phyloP scores from a whole-genome alignment of 2,113 vertebrate genomes.

The Garra rufa region DNA sequence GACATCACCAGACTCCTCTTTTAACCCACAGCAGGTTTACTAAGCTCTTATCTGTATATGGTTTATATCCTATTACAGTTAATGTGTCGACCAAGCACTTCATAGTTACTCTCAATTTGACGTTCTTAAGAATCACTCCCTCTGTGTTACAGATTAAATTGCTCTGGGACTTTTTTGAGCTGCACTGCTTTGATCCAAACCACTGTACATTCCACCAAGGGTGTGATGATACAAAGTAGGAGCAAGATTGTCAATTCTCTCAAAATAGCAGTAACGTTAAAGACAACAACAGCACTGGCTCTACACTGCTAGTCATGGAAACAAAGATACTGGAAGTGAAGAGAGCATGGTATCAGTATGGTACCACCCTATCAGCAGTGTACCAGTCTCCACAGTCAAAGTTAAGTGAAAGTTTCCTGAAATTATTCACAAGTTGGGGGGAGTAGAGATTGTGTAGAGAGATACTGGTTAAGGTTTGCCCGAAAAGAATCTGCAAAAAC shows the following conservation, averaged over 20 bases:
- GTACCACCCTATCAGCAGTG: neutral
- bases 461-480: constrained; percentile 15
- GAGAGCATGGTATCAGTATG: neutral
- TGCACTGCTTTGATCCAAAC: constrained; percentile 7
- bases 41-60: neutral
- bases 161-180: neutral
- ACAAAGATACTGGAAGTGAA: neutral
- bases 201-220: constrained; percentile 13
- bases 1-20: constrained; percentile 25
- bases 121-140: neutral
- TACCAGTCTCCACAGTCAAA: neutral
- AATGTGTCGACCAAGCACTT: constrained; percentile 23
- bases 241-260: neutral
- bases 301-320: neutral
- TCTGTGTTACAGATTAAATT: constrained; percentile 1
- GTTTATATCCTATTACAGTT: neutral
- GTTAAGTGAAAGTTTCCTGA: neutral
- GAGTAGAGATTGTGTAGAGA: neutral
- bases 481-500: constrained; percentile 54
- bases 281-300: neutral
- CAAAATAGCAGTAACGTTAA: neutral
- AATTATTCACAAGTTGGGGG: neutral
- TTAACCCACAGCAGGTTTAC: neutral
- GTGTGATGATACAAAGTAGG: constrained; percentile 2
- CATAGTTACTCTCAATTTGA: neutral